phyloP scores from a whole-genome alignment of 2,113 vertebrate genomes.

The Psophia crepitans region DNA sequence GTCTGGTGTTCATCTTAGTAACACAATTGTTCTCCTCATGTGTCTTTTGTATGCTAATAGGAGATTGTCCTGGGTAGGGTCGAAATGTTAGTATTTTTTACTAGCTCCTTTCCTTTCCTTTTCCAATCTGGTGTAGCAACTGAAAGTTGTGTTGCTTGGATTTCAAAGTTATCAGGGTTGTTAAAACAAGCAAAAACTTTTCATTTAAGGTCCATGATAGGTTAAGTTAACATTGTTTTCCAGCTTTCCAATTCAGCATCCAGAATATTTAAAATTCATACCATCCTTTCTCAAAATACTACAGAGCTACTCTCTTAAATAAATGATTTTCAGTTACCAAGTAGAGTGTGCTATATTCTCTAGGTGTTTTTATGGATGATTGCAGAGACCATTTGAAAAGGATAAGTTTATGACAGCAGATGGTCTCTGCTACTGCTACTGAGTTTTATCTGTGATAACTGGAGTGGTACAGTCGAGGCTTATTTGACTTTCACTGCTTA shows the following conservation, averaged over 20 bases:
- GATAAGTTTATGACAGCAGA: not conserved
- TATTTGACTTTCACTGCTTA: not conserved
- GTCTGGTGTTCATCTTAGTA: not conserved
- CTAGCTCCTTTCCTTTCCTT: not conserved
- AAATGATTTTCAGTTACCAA: not conserved
- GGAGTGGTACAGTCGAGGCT: not conserved
- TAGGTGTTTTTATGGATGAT: not conserved
- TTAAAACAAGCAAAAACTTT: not conserved
- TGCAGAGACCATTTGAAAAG: not conserved
- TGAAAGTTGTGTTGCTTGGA: not conserved
- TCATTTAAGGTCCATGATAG: not conserved
- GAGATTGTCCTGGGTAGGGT: not conserved
- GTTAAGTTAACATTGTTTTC: not conserved
- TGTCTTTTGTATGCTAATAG: not conserved
- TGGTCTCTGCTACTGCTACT: not conserved
- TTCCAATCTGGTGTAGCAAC: not conserved
- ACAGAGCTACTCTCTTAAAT: not conserved
- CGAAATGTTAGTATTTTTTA: not conserved
- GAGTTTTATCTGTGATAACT: not conserved
- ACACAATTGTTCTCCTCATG: not conserved
- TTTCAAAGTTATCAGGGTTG: not conserved
- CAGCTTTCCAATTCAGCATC: not conserved
- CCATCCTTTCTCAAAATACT: not conserved
- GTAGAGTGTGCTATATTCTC: not conserved
- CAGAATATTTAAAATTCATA: not conserved